These are phyloP conservation scores for Onychorhynchus coronatus DNA, from an alignment of 2,113 vertebrate genomes.

Conservation along the genomic window DNA sequence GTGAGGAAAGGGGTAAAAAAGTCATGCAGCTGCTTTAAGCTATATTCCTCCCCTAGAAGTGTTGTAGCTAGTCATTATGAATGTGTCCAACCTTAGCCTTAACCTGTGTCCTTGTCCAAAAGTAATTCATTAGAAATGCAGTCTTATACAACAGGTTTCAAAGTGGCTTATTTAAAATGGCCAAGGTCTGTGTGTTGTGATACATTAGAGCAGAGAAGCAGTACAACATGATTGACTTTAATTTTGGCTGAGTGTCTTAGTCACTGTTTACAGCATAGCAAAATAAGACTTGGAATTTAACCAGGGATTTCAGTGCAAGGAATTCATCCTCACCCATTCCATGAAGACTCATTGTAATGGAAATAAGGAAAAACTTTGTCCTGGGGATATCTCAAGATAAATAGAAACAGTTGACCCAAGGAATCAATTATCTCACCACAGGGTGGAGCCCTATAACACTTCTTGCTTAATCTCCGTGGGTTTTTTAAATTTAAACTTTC, in stretches of 20 bases:
- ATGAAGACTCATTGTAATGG: neutral
- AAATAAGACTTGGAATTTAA: neutral
- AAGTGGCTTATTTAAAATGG: neutral
- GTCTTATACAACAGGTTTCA: neutral
- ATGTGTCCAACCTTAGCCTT: neutral
- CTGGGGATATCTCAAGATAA: neutral
- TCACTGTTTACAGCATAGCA: neutral
- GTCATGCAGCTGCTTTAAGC: neutral
- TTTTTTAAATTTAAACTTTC: neutral
- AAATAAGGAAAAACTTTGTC: neutral
- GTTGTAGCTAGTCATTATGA: neutral
- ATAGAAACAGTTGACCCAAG: neutral
- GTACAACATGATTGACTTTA: neutral
- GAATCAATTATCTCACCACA: neutral
- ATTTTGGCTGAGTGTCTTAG: neutral
- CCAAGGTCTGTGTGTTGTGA: neutral
- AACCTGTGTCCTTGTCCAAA: neutral
- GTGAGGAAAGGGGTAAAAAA: neutral
- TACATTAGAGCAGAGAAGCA: neutral
- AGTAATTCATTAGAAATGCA: neutral
- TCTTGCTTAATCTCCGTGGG: neutral
- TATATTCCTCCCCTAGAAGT: neutral
- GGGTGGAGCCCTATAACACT: neutral
- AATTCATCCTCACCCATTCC: neutral
- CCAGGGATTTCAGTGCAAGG: neutral